Conservation (phyloP, 2,888 invertebrate species). For the Mythimna vitellina region DNA sequence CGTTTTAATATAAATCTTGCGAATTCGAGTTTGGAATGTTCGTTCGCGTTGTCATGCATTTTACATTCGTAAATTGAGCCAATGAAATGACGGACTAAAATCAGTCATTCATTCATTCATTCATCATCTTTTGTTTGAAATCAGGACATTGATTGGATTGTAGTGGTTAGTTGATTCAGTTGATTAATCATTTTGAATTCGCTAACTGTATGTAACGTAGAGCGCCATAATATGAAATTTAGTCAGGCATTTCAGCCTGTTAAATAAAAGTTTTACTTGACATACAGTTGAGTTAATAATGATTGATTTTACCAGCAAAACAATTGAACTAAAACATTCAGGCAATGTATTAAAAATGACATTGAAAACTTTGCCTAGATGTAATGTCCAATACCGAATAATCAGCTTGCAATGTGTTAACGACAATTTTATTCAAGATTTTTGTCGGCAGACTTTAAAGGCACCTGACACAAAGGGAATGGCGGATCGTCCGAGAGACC, state of each 20-base stretch:
- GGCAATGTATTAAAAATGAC: background rate
- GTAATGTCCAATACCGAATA: too few species aligned
- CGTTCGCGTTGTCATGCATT: conserved; percentile 34
- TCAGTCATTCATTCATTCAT: background rate
- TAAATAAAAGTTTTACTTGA: background rate
- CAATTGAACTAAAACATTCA: background rate
- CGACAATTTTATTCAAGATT: too few species aligned
- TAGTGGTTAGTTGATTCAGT: background rate
- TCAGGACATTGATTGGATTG: conserved; percentile 20
- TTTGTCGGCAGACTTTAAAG: too few species aligned
- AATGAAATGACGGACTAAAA: conserved; percentile 8
- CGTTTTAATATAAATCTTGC: conserved; percentile 47
- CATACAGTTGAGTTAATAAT: too few species aligned
- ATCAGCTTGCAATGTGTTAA: too few species aligned
- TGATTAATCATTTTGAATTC: conserved; percentile 16
- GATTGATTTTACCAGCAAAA: background rate
- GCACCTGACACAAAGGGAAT: too few species aligned
- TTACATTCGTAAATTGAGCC: conserved; percentile 17
- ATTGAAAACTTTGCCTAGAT: too few species aligned
- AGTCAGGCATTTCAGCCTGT: background rate
- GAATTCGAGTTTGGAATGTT: conserved; percentile 14
- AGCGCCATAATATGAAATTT: background rate
- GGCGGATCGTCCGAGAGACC: too few species aligned
- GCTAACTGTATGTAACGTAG: background rate
- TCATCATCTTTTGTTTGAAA: conserved; percentile 25